Conservation (phyloP, 2,888 invertebrate genomes). For the Conus canariensis region DNA sequence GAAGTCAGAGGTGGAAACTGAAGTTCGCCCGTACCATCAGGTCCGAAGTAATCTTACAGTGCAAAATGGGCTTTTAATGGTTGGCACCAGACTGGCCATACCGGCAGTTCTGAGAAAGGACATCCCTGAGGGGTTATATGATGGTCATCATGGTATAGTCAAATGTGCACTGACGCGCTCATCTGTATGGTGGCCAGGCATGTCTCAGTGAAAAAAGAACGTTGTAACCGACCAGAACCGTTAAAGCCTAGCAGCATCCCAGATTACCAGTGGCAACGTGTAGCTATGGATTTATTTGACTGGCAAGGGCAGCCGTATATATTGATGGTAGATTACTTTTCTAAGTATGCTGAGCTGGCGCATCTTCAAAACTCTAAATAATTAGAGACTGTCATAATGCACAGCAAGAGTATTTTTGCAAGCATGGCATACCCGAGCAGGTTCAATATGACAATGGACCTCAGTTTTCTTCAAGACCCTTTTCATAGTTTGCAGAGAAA, state of each 20-base stretch:
- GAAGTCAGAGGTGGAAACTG: too few relatives aligned
- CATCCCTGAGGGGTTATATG: not conserved
- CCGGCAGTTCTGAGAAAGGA: not conserved
- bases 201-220: conserved; percentile 45
- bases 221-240: conserved; percentile 52
- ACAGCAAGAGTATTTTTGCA: conserved; percentile 53
- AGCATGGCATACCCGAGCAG: conserved; percentile 52
- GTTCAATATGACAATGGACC: not conserved
- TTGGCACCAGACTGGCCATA: not conserved
- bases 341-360: conserved; percentile 52
- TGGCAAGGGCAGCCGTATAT: conserved; percentile 51
- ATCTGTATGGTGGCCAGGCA: conserved; percentile 56
- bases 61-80: not conserved
- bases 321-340: conserved; percentile 57
- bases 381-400: conserved; percentile 43
- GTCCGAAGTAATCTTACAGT: not conserved
- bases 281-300: conserved; percentile 58
- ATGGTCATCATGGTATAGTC: conserved; percentile 44
- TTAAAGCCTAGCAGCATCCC: conserved; percentile 53
- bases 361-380: conserved; percentile 42
- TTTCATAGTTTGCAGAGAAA: conserved; percentile 47
- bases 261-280: conserved; percentile 56
- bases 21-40: too few relatives aligned
- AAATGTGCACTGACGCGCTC: conserved; percentile 55
- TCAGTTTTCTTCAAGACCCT: conserved; percentile 44